Evolutionary conservation across 2,113 vertebrate genomes (phyloP).

Genomic region (Tupaia chinensis): DNA sequence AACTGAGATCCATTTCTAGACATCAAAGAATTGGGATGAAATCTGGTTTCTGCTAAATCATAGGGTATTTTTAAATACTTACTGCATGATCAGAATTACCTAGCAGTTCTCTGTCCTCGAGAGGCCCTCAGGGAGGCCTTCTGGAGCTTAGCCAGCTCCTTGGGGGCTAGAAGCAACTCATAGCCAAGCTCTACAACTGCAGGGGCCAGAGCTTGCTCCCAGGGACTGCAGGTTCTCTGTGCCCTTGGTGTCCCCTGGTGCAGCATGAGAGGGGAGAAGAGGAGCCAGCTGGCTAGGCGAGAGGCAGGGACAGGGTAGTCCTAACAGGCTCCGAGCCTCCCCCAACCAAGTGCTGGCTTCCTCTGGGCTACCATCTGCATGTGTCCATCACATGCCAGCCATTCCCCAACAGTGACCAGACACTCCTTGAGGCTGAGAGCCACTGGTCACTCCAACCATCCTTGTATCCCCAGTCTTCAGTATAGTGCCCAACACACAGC

Average conservation of each 20-base stretch:
- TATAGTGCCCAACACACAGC: not conserved
- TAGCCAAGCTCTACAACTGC: not conserved
- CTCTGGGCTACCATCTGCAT: not conserved
- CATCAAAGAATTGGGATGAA: conserved; percentile 56
- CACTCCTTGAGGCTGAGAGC: not conserved
- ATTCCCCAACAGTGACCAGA: not conserved
- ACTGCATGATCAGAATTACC: conserved; percentile 40
- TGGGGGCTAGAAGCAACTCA: not conserved
- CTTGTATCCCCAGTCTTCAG: not conserved
- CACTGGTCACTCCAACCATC: not conserved
- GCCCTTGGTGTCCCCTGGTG: not conserved
- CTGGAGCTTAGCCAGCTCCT: not conserved
- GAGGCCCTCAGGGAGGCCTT: not conserved
- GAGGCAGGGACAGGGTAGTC: not conserved
- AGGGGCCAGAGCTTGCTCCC: not conserved
- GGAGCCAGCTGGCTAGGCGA: not conserved
- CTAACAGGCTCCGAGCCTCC: not conserved
- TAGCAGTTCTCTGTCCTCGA: not conserved
- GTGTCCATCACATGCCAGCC: accelerated
- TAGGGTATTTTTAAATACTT: conserved; percentile 17
- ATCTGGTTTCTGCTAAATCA: conserved; percentile 66
- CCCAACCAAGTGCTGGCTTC: not conserved
- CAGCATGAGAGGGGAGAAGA: not conserved
- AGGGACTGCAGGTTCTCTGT: not conserved
- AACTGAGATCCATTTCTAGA: conserved; percentile 39